phyloP scores from a whole-genome alignment of 2,888 invertebrate genomes.

The Ennomos fuscantarius region DNA sequence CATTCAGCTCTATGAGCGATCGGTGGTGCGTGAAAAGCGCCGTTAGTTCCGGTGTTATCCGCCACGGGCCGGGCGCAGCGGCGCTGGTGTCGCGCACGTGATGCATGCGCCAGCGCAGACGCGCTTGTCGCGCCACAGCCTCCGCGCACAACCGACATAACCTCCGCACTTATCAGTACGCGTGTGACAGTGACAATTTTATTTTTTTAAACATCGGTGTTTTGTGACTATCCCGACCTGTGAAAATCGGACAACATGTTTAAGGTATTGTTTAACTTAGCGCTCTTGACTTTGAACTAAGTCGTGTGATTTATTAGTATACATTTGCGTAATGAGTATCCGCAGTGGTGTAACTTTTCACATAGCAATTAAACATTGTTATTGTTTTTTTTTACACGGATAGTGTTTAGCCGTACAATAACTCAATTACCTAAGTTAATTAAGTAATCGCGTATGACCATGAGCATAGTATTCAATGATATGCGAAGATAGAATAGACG shows the following conservation, averaged over 20 bases:
- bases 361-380: constrained; percentile 43
- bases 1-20: constrained; percentile 54
- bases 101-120: constrained; percentile 78
- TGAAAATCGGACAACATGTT: constrained; percentile 53
- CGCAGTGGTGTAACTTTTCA: constrained; percentile 48
- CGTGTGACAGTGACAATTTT: constrained; percentile 67
- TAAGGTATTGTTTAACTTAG: constrained; percentile 63
- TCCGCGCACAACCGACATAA: constrained; percentile 68
- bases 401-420: constrained; percentile 34
- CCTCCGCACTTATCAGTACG: constrained; percentile 62
- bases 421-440: constrained; percentile 24
- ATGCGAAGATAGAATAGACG: constrained; percentile 10
- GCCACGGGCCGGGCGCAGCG: constrained; percentile 58
- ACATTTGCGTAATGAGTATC: constrained; percentile 54
- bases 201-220: constrained; percentile 44
- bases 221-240: constrained; percentile 39
- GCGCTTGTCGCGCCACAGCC: constrained; percentile 77
- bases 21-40: constrained; percentile 68
- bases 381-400: constrained; percentile 47
- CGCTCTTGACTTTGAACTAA: constrained; percentile 47
- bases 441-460: constrained; percentile 36
- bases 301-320: constrained; percentile 54
- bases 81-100: constrained; percentile 77
- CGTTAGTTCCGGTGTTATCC: constrained; percentile 68
- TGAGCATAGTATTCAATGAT: constrained; percentile 24